These are phyloP conservation scores for Sarcophaga carnaria DNA, from an alignment of 2,888 invertebrate species.

Conservation along the genomic window DNA sequence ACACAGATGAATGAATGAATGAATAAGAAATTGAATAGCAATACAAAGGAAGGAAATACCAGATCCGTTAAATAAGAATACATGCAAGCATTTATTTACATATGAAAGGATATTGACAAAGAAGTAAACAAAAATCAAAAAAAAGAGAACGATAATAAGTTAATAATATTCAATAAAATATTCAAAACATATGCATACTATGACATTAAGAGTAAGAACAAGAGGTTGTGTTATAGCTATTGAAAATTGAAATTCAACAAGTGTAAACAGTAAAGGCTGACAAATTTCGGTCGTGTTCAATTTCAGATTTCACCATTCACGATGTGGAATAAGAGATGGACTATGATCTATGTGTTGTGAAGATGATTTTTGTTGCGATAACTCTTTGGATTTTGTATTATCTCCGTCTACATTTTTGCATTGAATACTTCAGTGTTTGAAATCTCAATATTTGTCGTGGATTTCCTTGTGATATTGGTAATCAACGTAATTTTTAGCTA, in stretches of 20 bases:
- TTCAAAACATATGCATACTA: not conserved
- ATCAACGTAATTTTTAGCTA: too few species aligned
- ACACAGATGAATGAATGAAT: not conserved
- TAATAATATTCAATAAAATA: too few species aligned
- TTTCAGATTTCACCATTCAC: too few species aligned
- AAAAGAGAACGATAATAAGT: too few species aligned
- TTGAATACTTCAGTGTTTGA: too few species aligned
- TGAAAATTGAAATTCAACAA: not conserved
- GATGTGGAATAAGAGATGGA: too few species aligned
- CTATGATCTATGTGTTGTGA: too few species aligned
- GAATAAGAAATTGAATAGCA: not conserved
- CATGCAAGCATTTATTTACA: constrained; percentile 29
- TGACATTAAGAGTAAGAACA: not conserved
- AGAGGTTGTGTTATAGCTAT: not conserved
- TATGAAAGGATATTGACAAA: constrained; percentile 8
- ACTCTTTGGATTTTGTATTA: too few species aligned
- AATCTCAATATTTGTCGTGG: too few species aligned
- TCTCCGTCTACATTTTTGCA: too few species aligned
- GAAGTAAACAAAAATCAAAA: not conserved
- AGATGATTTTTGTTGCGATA: too few species aligned
- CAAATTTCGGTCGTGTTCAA: not conserved
- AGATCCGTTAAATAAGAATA: constrained; percentile 25
- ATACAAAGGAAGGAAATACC: constrained; percentile 42
- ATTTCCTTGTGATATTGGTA: too few species aligned
- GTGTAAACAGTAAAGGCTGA: not conserved